These are phyloP conservation scores for Drosophila rufa DNA, from an alignment of 1,140 invertebrate genomes.

Conservation along the genomic window DNA sequence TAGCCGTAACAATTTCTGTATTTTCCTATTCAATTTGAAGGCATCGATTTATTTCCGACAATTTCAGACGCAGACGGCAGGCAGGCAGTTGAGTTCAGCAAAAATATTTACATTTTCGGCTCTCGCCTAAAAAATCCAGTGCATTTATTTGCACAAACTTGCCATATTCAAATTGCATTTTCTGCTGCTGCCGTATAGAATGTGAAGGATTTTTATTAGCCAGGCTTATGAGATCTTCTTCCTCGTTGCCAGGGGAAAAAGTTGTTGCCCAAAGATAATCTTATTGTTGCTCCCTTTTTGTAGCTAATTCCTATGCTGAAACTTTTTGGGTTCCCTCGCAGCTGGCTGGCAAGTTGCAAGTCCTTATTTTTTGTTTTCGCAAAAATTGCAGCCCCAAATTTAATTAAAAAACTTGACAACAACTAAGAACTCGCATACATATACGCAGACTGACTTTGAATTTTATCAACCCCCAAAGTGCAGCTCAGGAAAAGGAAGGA, in stretches of 20 bases:
- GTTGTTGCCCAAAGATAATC: slow-evolving; percentile 40
- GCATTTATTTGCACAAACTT: slow-evolving; percentile 35
- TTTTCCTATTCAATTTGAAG: slow-evolving; percentile 49
- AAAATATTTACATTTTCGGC: slow-evolving; percentile 38
- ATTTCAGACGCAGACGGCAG: slow-evolving; percentile 9
- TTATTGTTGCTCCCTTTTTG: slow-evolving; percentile 42
- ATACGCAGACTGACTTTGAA: slow-evolving; percentile 35
- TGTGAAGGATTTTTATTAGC: slow-evolving; percentile 43
- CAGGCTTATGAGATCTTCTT: slow-evolving; percentile 22
- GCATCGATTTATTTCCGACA: slow-evolving; percentile 49
- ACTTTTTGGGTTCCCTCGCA: slow-evolving; percentile 16
- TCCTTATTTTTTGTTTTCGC: slow-evolving; percentile 25
- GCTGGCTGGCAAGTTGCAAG: slow-evolving; percentile 2
- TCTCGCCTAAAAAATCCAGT: slow-evolving; percentile 19
- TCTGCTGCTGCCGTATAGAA: slow-evolving; percentile 10
- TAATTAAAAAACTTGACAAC: slow-evolving; percentile 61
- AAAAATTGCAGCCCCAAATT: slow-evolving; percentile 43
- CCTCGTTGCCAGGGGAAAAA: slow-evolving; percentile 11
- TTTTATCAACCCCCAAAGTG: slow-evolving; percentile 42
- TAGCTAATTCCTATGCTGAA: slow-evolving; percentile 37
- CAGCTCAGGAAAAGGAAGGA: slow-evolving; percentile 4
- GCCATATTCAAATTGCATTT: slow-evolving; percentile 39
- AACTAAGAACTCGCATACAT: slow-evolving; percentile 31
- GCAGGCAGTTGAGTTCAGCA: background rate
- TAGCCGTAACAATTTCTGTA: slow-evolving; percentile 48